These are phyloP conservation scores for Rhipidura dahli DNA, from an alignment of 2,113 vertebrate species.

Conservation along the genomic window DNA sequence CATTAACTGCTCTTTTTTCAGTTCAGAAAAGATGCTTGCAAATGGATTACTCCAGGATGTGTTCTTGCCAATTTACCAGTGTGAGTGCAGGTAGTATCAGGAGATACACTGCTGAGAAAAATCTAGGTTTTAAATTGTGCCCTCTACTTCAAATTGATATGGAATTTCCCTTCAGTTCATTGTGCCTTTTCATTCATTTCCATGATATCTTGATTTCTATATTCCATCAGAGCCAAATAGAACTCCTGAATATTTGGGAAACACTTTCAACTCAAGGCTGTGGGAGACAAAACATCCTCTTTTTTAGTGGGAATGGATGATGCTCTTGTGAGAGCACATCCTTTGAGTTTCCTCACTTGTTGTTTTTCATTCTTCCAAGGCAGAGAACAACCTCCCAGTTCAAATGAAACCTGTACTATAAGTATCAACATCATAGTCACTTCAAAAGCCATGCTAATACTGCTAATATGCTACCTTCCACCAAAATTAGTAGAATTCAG, in stretches of 20 bases:
- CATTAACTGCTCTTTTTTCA: constrained; percentile 44
- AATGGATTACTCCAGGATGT: not conserved
- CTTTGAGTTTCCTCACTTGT: not conserved
- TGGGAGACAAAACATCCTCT: not conserved
- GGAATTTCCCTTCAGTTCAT: not conserved
- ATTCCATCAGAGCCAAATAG: not conserved
- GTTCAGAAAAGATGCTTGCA: constrained; percentile 36
- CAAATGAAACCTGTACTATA: not conserved
- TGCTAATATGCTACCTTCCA: not conserved
- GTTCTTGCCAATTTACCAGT: not conserved
- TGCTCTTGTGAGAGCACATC: not conserved
- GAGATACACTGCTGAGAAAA: not conserved
- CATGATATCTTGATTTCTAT: not conserved
- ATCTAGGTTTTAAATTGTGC: not conserved
- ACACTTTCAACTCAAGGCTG: not conserved
- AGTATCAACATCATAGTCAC: not conserved
- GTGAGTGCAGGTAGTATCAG: not conserved
- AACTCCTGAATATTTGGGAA: not conserved
- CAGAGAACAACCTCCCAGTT: not conserved
- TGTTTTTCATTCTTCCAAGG: not conserved
- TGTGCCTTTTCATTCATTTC: not conserved
- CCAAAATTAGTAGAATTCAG: not conserved
- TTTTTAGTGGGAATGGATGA: not conserved
- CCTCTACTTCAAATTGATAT: not conserved
- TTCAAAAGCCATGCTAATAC: not conserved